A percentile compares a stretch with the other conserved stretches of the same genome.
Evolutionary conservation across 2,113 vertebrate species (phyloP).

Genomic region (Chroicocephalus ridibundus): DNA sequence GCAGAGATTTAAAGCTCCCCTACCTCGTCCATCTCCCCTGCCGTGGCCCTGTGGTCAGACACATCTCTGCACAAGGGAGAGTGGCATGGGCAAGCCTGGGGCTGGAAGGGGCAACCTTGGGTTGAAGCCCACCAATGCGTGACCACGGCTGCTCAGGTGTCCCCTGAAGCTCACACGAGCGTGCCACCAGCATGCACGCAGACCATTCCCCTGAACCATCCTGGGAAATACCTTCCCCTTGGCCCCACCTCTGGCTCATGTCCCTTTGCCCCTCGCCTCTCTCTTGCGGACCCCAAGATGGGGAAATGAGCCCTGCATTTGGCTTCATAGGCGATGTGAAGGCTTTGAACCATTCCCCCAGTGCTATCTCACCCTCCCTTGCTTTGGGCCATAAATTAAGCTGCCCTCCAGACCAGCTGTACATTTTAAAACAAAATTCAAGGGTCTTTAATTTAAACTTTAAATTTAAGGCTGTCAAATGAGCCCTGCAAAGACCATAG

Average conservation of each 20-base stretch:
- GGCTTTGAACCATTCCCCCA: neutral
- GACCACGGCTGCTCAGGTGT: accelerated
- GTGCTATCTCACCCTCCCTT: neutral
- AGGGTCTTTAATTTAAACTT: neutral
- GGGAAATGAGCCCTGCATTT: neutral
- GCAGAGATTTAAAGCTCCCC: neutral
- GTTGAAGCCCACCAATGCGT: accelerated
- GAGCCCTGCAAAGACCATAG: neutral
- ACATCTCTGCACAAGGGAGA: neutral
- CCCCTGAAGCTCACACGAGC: accelerated
- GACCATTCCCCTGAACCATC: neutral
- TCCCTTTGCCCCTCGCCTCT: neutral
- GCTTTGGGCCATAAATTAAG: neutral
- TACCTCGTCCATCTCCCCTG: neutral
- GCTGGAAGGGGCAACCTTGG: neutral
- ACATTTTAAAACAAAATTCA: neutral
- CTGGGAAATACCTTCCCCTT: neutral
- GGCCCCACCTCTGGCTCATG: neutral
- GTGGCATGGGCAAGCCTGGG: neutral
- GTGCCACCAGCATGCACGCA: accelerated
- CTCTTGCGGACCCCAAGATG: neutral
- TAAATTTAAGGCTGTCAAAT: neutral
- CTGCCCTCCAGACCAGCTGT: neutral
- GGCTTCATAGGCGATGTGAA: neutral
- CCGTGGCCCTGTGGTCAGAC: accelerated